These are phyloP conservation scores for Oncopeltus fasciatus DNA, from an alignment of 1,140 invertebrate genomes.

Conservation along the genomic window DNA sequence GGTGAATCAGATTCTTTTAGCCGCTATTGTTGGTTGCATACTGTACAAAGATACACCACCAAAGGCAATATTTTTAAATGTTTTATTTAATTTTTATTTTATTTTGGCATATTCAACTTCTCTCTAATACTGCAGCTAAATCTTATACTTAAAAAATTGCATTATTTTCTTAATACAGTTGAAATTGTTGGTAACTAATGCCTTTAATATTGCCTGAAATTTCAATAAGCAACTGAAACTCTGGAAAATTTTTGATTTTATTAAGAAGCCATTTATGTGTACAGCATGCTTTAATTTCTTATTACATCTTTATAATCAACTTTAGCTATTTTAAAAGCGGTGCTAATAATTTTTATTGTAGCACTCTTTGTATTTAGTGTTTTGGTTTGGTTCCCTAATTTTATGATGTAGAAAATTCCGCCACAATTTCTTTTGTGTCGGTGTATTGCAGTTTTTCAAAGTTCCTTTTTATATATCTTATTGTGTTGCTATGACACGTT, in stretches of 20 bases:
- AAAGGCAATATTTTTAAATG: constrained; percentile 17
- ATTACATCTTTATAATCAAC: not conserved
- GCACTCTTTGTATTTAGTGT: constrained; percentile 5
- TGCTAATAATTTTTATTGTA: constrained; percentile 9
- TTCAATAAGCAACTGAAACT: constrained; percentile 4
- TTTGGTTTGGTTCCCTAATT: not conserved
- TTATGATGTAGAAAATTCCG: constrained; percentile 5
- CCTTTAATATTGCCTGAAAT: constrained; percentile 7
- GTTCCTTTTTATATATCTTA: not conserved
- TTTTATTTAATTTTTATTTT: constrained; percentile 5
- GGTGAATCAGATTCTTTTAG: constrained; percentile 17
- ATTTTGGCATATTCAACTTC: constrained; percentile 8
- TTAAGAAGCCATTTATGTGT: constrained; percentile 6
- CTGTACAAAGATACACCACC: constrained; percentile 19
- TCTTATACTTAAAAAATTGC: constrained; percentile 7
- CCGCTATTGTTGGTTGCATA: constrained; percentile 20
- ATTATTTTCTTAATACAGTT: constrained; percentile 17
- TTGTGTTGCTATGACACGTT: constrained; percentile 8
- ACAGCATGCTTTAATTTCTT: constrained; percentile 9
- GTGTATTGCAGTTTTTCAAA: constrained; percentile 2
- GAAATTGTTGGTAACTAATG: constrained; percentile 8
- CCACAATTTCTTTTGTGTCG: constrained; percentile 7
- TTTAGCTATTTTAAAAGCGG: not conserved
- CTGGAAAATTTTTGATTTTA: constrained; percentile 5
- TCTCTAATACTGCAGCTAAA: constrained; percentile 7